A percentile compares a stretch with the other conserved stretches of the same genome.
Conservation (phyloP, 2,113 vertebrate genomes). For the Colinus virginianus region DNA sequence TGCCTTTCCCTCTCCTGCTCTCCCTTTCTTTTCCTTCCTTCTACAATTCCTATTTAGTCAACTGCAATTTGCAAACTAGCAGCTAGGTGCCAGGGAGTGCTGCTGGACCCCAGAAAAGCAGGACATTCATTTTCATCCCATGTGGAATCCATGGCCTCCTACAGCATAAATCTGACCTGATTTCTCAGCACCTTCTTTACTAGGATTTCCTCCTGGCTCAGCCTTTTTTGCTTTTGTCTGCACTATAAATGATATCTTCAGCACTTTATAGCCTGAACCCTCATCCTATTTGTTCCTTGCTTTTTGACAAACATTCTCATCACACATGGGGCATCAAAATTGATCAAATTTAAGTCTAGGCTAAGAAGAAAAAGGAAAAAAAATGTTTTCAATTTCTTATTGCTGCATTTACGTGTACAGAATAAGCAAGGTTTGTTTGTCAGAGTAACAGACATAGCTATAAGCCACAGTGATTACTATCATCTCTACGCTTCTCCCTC, state of each 20-base stretch:
- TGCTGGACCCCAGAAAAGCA: neutral
- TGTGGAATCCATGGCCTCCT: neutral
- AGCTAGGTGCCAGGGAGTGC: neutral
- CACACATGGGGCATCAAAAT: neutral
- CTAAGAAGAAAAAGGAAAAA: neutral
- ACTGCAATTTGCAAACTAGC: neutral
- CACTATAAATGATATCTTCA: neutral
- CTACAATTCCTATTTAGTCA: neutral
- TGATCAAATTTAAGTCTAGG: neutral
- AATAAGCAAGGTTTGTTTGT: neutral
- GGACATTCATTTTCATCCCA: slow-evolving; percentile 34
- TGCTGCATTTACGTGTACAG: neutral
- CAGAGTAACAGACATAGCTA: neutral
- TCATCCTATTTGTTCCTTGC: neutral
- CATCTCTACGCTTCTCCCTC: neutral
- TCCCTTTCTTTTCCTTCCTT: neutral
- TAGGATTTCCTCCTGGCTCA: neutral
- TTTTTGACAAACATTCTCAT: neutral
- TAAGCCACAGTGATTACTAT: neutral
- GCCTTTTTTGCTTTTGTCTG: neutral
- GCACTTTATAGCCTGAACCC: neutral
- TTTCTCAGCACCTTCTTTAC: neutral
- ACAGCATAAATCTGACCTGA: neutral
- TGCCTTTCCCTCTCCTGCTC: neutral
- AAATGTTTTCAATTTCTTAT: neutral